These are phyloP conservation scores for Agapostemon virescens DNA, from an alignment of 2,888 invertebrate species.

Conservation along the genomic window DNA sequence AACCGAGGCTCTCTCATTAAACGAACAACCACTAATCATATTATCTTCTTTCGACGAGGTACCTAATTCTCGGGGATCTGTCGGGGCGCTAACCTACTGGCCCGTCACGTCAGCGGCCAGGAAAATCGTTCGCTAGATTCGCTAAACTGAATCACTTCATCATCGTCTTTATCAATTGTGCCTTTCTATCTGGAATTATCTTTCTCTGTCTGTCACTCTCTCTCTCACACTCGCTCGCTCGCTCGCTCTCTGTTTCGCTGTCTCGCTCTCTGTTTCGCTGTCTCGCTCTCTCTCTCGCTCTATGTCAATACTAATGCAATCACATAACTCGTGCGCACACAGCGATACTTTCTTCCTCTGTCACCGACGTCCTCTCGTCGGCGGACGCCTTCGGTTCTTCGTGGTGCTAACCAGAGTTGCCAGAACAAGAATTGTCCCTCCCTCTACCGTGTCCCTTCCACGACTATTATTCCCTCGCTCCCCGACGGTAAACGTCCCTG, in stretches of 20 bases:
- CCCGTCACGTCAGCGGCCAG: not conserved
- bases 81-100: slow-evolving; percentile 39
- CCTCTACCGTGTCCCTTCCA: no score
- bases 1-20: slow-evolving; percentile 12
- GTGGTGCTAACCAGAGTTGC: slow-evolving; percentile 25
- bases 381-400: slow-evolving; percentile 24
- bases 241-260: not conserved
- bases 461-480: no score
- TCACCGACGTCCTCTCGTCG: slow-evolving; percentile 15
- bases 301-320: slow-evolving; percentile 39
- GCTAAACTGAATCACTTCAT: slow-evolving; percentile 5
- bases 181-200: slow-evolving; percentile 11
- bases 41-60: slow-evolving; percentile 17
- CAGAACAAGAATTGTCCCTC: no score
- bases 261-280: not conserved
- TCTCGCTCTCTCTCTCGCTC: not conserved
- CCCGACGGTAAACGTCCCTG: no score
- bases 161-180: not conserved
- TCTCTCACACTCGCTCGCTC: not conserved
- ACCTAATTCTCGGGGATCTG: slow-evolving; percentile 21
- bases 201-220: not conserved
- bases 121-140: not conserved
- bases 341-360: slow-evolving; percentile 20
- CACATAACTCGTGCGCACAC: slow-evolving; percentile 36
- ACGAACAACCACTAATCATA: slow-evolving; percentile 36